Evolutionary conservation across 1,140 invertebrate species (phyloP).

Genomic region (Piezodorus guildinii): DNA sequence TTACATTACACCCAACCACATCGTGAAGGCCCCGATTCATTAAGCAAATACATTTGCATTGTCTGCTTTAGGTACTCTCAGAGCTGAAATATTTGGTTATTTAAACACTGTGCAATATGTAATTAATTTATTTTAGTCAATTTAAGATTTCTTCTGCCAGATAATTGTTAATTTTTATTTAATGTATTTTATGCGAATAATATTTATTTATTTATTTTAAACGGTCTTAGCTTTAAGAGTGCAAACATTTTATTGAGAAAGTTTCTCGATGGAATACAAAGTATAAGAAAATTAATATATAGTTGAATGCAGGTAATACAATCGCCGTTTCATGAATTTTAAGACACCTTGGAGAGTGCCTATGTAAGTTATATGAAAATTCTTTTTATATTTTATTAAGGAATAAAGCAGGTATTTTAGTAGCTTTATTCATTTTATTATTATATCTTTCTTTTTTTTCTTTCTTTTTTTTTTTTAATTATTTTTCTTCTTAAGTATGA

Average conservation of each 20-base stretch:
- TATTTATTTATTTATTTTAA: no score
- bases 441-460: not conserved
- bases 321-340: not conserved
- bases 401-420: constrained; percentile 2
- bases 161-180: no score
- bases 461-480: not conserved
- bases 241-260: no score
- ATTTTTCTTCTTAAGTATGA: not conserved
- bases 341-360: constrained; percentile 5
- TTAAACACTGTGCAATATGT: not conserved
- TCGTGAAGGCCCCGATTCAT: constrained; percentile 81
- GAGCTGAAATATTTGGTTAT: not conserved
- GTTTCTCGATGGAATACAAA: not conserved
- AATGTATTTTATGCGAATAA: no score
- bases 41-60: constrained; percentile 37
- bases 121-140: no score
- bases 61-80: constrained; percentile 9
- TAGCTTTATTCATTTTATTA: constrained; percentile 1
- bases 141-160: no score
- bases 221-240: no score
- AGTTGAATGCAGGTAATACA: not conserved
- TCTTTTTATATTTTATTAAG: not conserved
- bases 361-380: not conserved
- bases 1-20: constrained; percentile 82
- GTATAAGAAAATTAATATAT: not conserved